Evolutionary conservation across 2,888 invertebrate species (phyloP).

Genomic region (Agapostemon virescens): DNA sequence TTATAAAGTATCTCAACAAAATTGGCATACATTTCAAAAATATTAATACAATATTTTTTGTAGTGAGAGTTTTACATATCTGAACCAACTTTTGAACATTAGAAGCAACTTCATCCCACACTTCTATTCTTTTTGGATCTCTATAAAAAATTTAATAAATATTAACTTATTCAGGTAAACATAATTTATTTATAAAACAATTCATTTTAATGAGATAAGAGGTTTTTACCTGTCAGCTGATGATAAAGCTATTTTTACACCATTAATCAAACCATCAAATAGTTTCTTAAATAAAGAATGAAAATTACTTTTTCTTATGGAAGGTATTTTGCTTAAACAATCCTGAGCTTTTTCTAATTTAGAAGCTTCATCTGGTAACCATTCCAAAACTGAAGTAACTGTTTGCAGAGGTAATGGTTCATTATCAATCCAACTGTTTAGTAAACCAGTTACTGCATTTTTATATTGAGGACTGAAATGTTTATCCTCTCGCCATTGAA

Average conservation of each 20-base stretch:
- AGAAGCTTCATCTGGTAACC: slow-evolving; percentile 83
- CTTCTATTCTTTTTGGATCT: slow-evolving; percentile 83
- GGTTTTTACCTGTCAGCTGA: slow-evolving; percentile 75
- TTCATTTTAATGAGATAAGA: slow-evolving; percentile 8
- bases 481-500: slow-evolving; percentile 75
- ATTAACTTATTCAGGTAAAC: not conserved
- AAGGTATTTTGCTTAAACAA: slow-evolving; percentile 83
- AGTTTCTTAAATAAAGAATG: slow-evolving; percentile 86
- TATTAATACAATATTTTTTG: slow-evolving; percentile 84
- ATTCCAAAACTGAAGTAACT: slow-evolving; percentile 83
- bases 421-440: slow-evolving; percentile 77
- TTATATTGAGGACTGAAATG: slow-evolving; percentile 70
- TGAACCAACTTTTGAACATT: slow-evolving; percentile 85
- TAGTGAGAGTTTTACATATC: slow-evolving; percentile 85
- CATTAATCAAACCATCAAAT: slow-evolving; percentile 84
- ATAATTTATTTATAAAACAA: not conserved
- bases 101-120: slow-evolving; percentile 85
- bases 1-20: slow-evolving; percentile 86
- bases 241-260: slow-evolving; percentile 81
- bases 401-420: slow-evolving; percentile 80
- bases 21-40: slow-evolving; percentile 85
- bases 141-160: slow-evolving; percentile 75
- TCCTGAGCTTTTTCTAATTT: slow-evolving; percentile 83
- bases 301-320: slow-evolving; percentile 85
- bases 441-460: slow-evolving; percentile 71